Percentiles rank a stretch among this genome's conserved stretches.
These are phyloP conservation scores for Cyclina sinensis DNA, from an alignment of 1,140 invertebrate species.

Conservation along the genomic window DNA sequence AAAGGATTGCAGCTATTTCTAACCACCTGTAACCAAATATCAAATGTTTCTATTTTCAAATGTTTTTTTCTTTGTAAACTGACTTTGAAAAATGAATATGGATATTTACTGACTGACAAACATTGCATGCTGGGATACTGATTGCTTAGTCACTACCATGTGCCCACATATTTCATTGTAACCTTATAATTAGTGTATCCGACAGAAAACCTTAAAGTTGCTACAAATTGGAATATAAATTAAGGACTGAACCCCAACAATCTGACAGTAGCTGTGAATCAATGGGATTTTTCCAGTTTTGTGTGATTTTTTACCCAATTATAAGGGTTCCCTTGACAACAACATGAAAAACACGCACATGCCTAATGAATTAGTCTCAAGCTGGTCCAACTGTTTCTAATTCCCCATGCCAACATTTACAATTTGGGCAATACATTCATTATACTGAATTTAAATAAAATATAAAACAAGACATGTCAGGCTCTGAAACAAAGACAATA, in stretches of 20 bases:
- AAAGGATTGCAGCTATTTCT: neutral
- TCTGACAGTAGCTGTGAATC: neutral
- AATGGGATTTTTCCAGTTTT: neutral
- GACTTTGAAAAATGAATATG: constrained; percentile 31
- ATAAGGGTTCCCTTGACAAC: neutral
- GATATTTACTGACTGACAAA: neutral
- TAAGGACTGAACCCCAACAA: neutral
- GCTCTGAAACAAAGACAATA: neutral
- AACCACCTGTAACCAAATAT: neutral
- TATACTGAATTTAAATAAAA: neutral
- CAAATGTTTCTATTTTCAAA: constrained; percentile 13
- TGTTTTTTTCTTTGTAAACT: constrained; percentile 11
- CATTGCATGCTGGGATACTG: neutral
- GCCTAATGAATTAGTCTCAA: neutral
- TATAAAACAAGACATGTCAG: neutral
- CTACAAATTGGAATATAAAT: constrained; percentile 23
- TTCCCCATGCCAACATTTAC: neutral
- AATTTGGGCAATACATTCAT: constrained; percentile 5
- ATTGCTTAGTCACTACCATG: neutral
- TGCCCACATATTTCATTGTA: neutral
- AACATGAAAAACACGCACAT: neutral
- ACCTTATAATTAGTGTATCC: neutral
- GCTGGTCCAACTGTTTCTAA: neutral
- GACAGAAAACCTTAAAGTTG: neutral
- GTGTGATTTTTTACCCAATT: neutral